A percentile compares a stretch with the other conserved stretches of the same genome.
These are phyloP conservation scores for Clepsis dumicolana DNA, from an alignment of 2,888 invertebrate genomes.

Conservation along the genomic window DNA sequence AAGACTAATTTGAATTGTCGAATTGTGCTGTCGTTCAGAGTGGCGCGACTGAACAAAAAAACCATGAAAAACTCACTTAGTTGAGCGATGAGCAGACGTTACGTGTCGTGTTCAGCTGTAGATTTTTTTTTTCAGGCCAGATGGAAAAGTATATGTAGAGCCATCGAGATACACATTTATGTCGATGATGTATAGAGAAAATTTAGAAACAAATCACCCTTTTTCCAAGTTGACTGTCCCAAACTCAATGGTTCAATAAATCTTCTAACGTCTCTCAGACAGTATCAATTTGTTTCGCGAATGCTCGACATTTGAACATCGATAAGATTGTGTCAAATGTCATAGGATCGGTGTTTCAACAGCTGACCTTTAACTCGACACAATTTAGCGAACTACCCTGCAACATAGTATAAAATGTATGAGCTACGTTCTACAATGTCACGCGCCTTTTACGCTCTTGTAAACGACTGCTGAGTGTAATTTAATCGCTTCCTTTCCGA, in stretches of 20 bases:
- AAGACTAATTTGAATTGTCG: conserved; percentile 3
- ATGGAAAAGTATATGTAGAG: too few relatives aligned
- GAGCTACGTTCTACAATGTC: background rate
- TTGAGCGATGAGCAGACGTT: background rate
- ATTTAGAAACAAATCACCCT: background rate
- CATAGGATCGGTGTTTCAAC: conserved; percentile 2
- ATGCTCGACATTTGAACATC: background rate
- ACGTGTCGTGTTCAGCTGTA: background rate
- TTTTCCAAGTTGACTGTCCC: too few relatives aligned
- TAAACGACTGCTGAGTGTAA: background rate
- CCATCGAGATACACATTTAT: too few relatives aligned
- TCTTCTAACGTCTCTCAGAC: background rate
- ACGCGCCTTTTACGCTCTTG: background rate
- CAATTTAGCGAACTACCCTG: background rate
- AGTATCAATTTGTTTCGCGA: background rate
- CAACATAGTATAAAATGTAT: conserved; percentile 5
- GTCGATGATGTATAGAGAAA: too few relatives aligned
- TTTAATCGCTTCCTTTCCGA: background rate
- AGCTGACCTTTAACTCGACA: conserved; percentile 5
- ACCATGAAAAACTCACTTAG: background rate
- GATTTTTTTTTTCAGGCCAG: background rate
- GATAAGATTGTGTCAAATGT: conserved; percentile 6
- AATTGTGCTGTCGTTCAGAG: background rate
- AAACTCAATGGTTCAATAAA: too few relatives aligned
- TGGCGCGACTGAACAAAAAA: background rate